Base-by-base conservation (phyloP, 2,888 invertebrate species). In the Andrena dorsata region DNA sequence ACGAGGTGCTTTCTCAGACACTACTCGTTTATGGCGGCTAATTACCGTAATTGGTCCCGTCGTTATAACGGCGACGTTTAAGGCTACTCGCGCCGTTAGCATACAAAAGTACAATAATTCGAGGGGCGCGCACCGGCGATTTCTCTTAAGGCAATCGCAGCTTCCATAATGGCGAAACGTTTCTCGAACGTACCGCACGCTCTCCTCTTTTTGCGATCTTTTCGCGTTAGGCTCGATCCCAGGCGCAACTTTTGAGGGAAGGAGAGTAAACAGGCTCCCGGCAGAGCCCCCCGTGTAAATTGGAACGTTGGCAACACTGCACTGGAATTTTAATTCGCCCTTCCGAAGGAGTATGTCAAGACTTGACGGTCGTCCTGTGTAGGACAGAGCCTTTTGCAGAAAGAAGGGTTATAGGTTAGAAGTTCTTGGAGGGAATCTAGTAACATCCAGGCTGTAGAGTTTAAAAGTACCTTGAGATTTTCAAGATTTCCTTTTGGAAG, bases 21-120 rank as follows among this genome's bases (percentile, higher is more conserved):
- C 86, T 83, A 82, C 75, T 66, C 86, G 84, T 87, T 90, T 90
- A 88, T 84, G 86, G 76, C 85, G 86, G 66, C 87, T 90, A 90
- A 89, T 90, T 90, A 89, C 85, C 84, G 81, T 87, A 89, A 89
- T 89, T 80, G 82, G 82, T 65, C 80, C 82, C 71, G 72, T 76
- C 86, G 82, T 88, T 87, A 84, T 86, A 83, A 83, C 82, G 78
- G 26, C 78, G 79, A 85, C 84, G 81, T 78, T 82, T 86, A 86
- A 87, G 83, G 82, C 84, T 76, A 85, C 85, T 75, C 80, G 73
- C 58, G 84, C 82, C 80, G 81, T 83, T 85, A 76, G 83, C 85
- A 85, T 81, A 83, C 78, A 83, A 83, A 85, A 83, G 80, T 83
- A 76, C 85, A 77, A 80, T 81, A 81, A 83, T 85, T 78, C 83